phyloP scores from a whole-genome alignment of 2,888 invertebrate species.

The Agrotis clavis region DNA sequence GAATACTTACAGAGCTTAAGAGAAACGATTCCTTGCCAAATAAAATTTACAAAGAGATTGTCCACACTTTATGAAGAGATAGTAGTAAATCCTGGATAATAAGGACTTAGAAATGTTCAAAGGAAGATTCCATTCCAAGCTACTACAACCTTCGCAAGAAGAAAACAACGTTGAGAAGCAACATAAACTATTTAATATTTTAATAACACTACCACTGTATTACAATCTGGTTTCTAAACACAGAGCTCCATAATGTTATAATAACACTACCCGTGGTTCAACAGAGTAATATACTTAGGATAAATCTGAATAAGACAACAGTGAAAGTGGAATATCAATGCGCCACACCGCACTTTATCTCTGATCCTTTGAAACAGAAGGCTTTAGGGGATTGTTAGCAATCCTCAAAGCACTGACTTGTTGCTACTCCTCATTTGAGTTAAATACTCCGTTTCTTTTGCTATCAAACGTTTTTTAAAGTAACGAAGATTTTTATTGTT shows the following conservation, averaged over 20 bases:
- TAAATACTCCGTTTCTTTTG: constrained; percentile 18
- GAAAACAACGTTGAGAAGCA: background rate
- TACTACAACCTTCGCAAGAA: background rate
- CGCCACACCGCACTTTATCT: constrained; percentile 43
- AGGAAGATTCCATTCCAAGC: background rate
- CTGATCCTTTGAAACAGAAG: constrained; percentile 30
- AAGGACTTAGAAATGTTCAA: no score
- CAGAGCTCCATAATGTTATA: constrained; percentile 45
- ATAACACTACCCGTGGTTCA: constrained; percentile 40
- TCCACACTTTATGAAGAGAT: no score
- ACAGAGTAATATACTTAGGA: constrained; percentile 47
- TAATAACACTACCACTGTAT: constrained; percentile 37
- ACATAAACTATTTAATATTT: constrained; percentile 38
- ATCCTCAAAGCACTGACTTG: constrained; percentile 20
- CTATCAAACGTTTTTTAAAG: background rate
- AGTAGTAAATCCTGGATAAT: background rate
- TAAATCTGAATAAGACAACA: constrained; percentile 55
- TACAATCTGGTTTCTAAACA: constrained; percentile 26
- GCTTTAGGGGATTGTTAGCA: constrained; percentile 27
- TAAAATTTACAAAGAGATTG: background rate
- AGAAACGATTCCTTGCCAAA: background rate
- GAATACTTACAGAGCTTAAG: background rate
- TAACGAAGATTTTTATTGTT: background rate
- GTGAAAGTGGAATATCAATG: constrained; percentile 54
- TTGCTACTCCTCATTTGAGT: constrained; percentile 14